Percentiles rank a stretch among this genome's conserved stretches.
phyloP scores from a whole-genome alignment of 1,140 invertebrate species.

The Uloborus diversus region DNA sequence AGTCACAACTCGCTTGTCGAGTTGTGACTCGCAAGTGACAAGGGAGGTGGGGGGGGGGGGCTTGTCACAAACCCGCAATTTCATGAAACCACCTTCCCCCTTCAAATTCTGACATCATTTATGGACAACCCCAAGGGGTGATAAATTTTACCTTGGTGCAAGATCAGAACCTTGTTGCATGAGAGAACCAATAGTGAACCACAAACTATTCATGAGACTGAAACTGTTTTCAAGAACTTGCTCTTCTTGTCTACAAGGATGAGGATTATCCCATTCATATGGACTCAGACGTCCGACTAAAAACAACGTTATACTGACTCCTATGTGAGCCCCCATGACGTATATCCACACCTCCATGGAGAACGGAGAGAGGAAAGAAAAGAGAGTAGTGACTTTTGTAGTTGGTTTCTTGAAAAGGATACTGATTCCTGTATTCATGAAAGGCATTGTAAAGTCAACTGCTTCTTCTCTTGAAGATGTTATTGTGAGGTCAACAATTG shows the following conservation, averaged over 20 bases:
- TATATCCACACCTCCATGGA: slow-evolving; percentile 67
- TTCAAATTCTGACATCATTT: too few relatives aligned
- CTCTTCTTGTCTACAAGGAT: slow-evolving; percentile 59
- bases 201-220: slow-evolving; percentile 66
- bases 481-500: slow-evolving; percentile 92
- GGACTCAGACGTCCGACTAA: slow-evolving; percentile 65
- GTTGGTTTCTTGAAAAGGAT: slow-evolving; percentile 60
- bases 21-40: too few relatives aligned
- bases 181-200: slow-evolving; percentile 68
- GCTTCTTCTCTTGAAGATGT: slow-evolving; percentile 88
- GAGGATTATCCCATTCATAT: slow-evolving; percentile 65
- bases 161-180: slow-evolving; percentile 68
- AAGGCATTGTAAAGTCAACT: slow-evolving; percentile 95
- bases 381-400: slow-evolving; percentile 64
- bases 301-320: slow-evolving; percentile 67
- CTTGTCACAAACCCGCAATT: too few relatives aligned
- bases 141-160: slow-evolving; percentile 63
- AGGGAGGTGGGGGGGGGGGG: too few relatives aligned
- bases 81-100: too few relatives aligned
- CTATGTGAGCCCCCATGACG: slow-evolving; percentile 65
- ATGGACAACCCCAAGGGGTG: too few relatives aligned
- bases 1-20: too few relatives aligned
- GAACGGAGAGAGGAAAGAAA: slow-evolving; percentile 67
- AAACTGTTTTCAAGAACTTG: slow-evolving; percentile 64
- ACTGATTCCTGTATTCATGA: slow-evolving; percentile 83